Evolutionary conservation across 2,888 invertebrate genomes (phyloP), one percentile per base, ranked within the genome.

Genomic region (Orgyia antiqua): DNA sequence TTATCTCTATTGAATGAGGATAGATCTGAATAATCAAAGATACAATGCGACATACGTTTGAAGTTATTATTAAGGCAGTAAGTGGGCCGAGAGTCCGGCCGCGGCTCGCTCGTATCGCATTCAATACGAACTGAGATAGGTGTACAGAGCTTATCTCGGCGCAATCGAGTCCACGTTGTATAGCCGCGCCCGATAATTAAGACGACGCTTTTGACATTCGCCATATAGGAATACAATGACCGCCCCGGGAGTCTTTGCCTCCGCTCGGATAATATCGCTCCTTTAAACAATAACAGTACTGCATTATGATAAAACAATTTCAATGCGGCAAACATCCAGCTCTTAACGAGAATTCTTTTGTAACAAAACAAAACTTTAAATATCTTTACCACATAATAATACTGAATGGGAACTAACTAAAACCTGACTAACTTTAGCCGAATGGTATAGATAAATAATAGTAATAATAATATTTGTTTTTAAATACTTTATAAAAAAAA

Each of bases 181-280:
- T 74, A 58, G 75, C 77, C 72, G 77, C 76, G 69, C 76, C 79
- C 73, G 86, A 84, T 86, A 84, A 86, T 84, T 84, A 86, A 86
- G 86, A 84, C 84, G 82, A 84, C 78, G 80, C 71, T 84, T 86
- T 84, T 86, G 86, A 86, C 84, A 83, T 82, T 84, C 80, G 72
- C 86, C 84, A 79, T 86, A 86, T 83, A 84, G 77, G 84, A 83
- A 80, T 75, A 86, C 84, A 86, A 86, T 84, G 82, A 83, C 70
- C 78, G 83, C 83, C 76, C 72, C 82, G 73, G 80, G 82, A 80
- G 75, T 62, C 66, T 56, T 57, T 36, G 60, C 58, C 55, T 56
- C 60, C 64, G 67, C 60, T 69, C 69, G 78, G 82, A 84, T 83
- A 76, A 65, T 75, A 82, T 83, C 82, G 77, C 71, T 67, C 61